phyloP scores from a whole-genome alignment of 2,888 invertebrate species.

The Epistrophe grossulariae region DNA sequence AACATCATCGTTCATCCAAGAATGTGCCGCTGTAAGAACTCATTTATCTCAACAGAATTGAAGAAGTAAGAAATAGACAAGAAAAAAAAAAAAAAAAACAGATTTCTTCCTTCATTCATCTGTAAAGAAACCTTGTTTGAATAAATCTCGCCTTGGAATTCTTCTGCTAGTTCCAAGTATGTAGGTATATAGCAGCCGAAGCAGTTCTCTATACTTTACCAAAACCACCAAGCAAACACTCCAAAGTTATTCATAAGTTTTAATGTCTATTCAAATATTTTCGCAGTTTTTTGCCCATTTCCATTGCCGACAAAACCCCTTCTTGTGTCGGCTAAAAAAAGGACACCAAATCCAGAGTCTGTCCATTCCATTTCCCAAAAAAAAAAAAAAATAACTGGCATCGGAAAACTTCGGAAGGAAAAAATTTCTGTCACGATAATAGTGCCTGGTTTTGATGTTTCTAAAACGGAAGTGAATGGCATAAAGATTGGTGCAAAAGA shows the following conservation, averaged over 20 bases:
- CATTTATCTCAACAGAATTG: conserved; percentile 57
- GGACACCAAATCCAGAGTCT: conserved; percentile 50
- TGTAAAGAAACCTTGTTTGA: conserved; percentile 49
- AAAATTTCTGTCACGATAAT: conserved; percentile 69
- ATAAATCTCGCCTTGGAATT: conserved; percentile 48
- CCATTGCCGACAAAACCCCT: conserved; percentile 55
- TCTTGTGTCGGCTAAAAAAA: conserved; percentile 22
- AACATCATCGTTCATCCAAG: conserved; percentile 62
- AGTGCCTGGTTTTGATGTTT: conserved; percentile 73
- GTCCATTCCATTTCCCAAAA: conserved; percentile 14
- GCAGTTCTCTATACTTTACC: conserved; percentile 9
- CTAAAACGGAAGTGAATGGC: conserved; percentile 72
- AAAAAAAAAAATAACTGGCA: not conserved
- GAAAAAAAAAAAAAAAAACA: conserved; percentile 12
- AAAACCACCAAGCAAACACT: conserved; percentile 42
- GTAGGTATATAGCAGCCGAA: conserved; percentile 24
- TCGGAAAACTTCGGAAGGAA: conserved; percentile 9
- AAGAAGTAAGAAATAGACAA: conserved; percentile 2
- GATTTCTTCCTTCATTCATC: conserved; percentile 59
- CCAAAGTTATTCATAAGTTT: conserved; percentile 75
- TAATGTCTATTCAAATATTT: conserved; percentile 76
- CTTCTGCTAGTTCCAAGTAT: conserved; percentile 18
- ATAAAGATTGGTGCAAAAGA: conserved; percentile 70
- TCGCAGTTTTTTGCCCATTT: conserved; percentile 69
- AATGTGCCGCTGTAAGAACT: conserved; percentile 57